Base-by-base conservation (phyloP, 2,797 vertebrate species). In the Spinibarbus caldwelli region DNA sequence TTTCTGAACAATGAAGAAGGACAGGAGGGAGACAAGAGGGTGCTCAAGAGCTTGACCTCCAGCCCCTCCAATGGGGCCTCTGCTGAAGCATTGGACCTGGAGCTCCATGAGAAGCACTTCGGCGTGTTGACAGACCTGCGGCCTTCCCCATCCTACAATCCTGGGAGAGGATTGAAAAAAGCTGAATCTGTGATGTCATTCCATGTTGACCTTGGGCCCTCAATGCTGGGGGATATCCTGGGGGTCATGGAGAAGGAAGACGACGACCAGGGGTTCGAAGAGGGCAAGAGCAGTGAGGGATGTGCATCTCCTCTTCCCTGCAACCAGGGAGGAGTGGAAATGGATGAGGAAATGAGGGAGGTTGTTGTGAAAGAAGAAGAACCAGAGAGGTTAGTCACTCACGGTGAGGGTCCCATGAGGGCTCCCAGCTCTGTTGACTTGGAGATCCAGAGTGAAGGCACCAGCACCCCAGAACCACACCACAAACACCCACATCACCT, bases 101-200 rank as follows among this genome's bases (percentile, higher is more conserved):
- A 97, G 75, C 89, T 94, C 78, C 95, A 97, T 0, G 98, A 99
- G 89, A 95, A 86, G 57, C 95, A 94, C 77, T 99, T 99, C 0
- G 98, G 98, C 26, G 97, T 97, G 91, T 94, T 99, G 92, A 96
- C 96, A 0, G 98, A 99, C 26, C 95, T 99, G 84, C 97, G 97
- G 0, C 87, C 96, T 80, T 92, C 88, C 79, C 91, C 94, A 76
- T 92, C 93, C 72, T 94, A 94, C 38, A 94, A 93, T n/a, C n/a
- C n/a, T 36, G 92, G 92, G 17, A 92, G 91, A 0, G 97, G 97
- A 82, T 94, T 99, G 96, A 99, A 98, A 91, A 97, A 97, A 0
- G 97, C 98, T 0, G 97, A 98, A 91, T 99, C 98, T 1, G 97
- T 99, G 68, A 96, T 99, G 97, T 99, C 98, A 10, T 99, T 99